Evolutionary conservation across 2,113 vertebrate species (phyloP).

Genomic region (Psammodynastes pulverulentus): DNA sequence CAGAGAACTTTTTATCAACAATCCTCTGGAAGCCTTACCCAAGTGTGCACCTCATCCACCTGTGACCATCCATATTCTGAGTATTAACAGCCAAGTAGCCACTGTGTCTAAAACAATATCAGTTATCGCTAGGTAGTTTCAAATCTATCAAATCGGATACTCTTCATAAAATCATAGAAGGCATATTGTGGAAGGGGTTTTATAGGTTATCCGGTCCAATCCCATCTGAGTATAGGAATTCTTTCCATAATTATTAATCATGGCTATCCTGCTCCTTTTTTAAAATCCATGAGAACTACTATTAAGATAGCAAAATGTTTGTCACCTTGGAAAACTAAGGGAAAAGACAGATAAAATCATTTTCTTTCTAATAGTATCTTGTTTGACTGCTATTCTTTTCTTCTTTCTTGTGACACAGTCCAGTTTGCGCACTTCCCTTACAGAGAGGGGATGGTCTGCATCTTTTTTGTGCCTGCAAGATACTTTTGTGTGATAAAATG

Average conservation of each 20-base stretch:
- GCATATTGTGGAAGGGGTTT: background rate
- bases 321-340: background rate
- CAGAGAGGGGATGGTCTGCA: background rate
- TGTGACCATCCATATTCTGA: slow-evolving; percentile 43
- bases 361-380: background rate
- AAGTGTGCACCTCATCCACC: slow-evolving; percentile 31
- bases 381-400: background rate
- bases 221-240: background rate
- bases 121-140: slow-evolving; percentile 44
- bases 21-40: slow-evolving; percentile 51
- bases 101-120: slow-evolving; percentile 44
- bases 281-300: background rate
- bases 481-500: background rate
- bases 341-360: background rate
- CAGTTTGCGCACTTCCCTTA: background rate
- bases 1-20: slow-evolving; percentile 53
- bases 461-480: background rate
- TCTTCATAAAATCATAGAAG: background rate
- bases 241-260: background rate
- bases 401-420: background rate
- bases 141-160: background rate
- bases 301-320: background rate
- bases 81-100: slow-evolving; percentile 40
- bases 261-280: background rate
- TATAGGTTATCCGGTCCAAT: background rate